A percentile compares a stretch with the other conserved stretches of the same genome.
These are phyloP conservation scores for Chymomyza amoena DNA, from an alignment of 2,888 invertebrate genomes.

Conservation along the genomic window DNA sequence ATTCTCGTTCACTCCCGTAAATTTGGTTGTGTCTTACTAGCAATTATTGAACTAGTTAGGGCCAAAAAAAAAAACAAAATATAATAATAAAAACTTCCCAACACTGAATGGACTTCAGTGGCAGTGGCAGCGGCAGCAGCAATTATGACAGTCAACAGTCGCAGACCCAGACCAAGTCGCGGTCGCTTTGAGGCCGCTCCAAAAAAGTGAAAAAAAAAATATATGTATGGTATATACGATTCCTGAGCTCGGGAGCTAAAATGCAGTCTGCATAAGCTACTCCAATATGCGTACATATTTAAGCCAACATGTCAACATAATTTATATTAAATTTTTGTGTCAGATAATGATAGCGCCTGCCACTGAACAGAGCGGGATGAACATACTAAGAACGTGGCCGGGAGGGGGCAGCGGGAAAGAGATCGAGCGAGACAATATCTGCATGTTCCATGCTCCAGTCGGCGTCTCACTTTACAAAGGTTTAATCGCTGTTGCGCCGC, in stretches of 20 bases:
- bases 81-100: neutral
- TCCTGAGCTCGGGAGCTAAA: neutral
- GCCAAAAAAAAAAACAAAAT: neutral
- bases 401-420: neutral
- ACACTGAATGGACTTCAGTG: neutral
- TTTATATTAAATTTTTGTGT: constrained; percentile 76
- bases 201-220: neutral
- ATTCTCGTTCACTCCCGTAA: constrained; percentile 47
- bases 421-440: neutral
- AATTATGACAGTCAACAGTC: constrained; percentile 21
- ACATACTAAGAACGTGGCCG: neutral
- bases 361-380: constrained; percentile 22
- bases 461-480: constrained; percentile 27
- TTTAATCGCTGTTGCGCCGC: constrained; percentile 8
- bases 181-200: neutral
- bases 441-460: constrained; percentile 1
- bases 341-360: constrained; percentile 74
- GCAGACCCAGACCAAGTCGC: neutral
- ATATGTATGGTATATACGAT: neutral
- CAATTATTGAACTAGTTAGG: constrained; percentile 62
- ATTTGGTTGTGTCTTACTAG: constrained; percentile 51
- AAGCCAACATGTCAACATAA: constrained; percentile 76
- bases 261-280: constrained; percentile 4
- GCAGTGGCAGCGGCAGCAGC: neutral
- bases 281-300: constrained; percentile 49